Base-by-base conservation (phyloP, 2,797 vertebrate genomes). In the Enteromius unitaeniatus region DNA sequence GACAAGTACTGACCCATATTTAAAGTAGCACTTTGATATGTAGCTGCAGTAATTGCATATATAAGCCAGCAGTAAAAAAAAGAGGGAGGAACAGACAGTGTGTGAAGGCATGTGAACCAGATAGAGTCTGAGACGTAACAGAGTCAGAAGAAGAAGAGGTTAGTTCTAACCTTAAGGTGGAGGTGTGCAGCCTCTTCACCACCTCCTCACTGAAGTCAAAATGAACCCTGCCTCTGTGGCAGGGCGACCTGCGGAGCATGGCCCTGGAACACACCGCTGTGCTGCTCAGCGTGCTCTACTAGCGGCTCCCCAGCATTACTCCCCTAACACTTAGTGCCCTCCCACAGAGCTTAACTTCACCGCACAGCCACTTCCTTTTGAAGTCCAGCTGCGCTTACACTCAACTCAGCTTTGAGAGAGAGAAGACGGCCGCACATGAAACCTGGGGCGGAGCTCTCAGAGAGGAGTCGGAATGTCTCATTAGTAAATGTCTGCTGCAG, bases 161-260 rank as follows among this genome's bases (percentile, higher is more conserved):
- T 55, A 53, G 23, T 49, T 85, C 95, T 91, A 73, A 95, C 95
- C 95, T 96, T 93, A 86, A 90, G 87, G 88, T 93, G 88, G 90
- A 60, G 45, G 93, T 84, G 42, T 94, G 93, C 75, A 95, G 92
- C 88, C 87, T 94, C 90, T 92, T 94, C 91, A 96, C 86, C 88
- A 95, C 95, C 87, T 96, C 95, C 87, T 95, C 95, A 78, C 95
- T 95, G 92, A 96, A 96, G 93, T 96, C 95, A 91, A 96, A 96
- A 86, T 95, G 93, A 91, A 95, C 92, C 92, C 93, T 93, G 92
- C 93, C 90, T 91, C 93, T 93, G 92, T 92, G 93, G 91, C 94
- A 93, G 83, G 95, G 94, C 85, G 95, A 95, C 90, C 92, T 92
- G 90, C 92, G 93, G 91, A 93, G 92, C 95, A 96, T 96, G 31